Evolutionary conservation across 1,140 invertebrate species (phyloP), one percentile per base, ranked within the genome.

Genomic region (Octopus sinensis): DNA sequence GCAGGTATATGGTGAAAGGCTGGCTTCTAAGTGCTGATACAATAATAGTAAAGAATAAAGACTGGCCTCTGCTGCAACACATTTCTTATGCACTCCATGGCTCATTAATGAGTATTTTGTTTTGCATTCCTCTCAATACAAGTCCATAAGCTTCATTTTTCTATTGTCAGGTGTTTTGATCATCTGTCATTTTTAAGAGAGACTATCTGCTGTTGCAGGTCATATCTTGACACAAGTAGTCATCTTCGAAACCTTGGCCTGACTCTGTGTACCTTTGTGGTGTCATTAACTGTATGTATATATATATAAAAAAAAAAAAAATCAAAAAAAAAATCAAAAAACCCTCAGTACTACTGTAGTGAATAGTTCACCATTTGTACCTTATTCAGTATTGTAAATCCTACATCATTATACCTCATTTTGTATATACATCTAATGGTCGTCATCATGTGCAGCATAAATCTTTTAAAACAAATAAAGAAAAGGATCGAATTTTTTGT

Each of bases 81-180:
- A 84, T 83, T 82, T 79, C 79, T 77, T 73, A 73, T 84, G 85
- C 86, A 86, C 86, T 86, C 84, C 81, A 81, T 83, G 86, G 86
- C 84, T 77, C 76, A 43, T 77, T 77, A 43, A 51, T 77, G 52
- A 77, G 76, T 77, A 77, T 77, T 77, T 77, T 77, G 76, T 77
- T 77, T 77, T 77, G 76, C 76, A 77, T 77, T 77, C 76, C 76
- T 77, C 76, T 77, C 52, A 77, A 77, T 77, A 77, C 76, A 77
- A 73, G 76, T 52, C 76, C 76, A 77, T 77, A 77, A 77, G 76
- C 76, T 77, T 77, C 76, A 77, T 77, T 77, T 77, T 77, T 77
- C 76, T 77, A 77, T 77, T 77, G 30, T 51, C 52, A 51, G 52
- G 76, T 51, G 43, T 52, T 77, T 77, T 51, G 52, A 77, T 77